Evolutionary conservation across 2,113 vertebrate genomes (phyloP), one percentile per base, ranked within the genome.

Genomic region (Myxocyprinus asiaticus): DNA sequence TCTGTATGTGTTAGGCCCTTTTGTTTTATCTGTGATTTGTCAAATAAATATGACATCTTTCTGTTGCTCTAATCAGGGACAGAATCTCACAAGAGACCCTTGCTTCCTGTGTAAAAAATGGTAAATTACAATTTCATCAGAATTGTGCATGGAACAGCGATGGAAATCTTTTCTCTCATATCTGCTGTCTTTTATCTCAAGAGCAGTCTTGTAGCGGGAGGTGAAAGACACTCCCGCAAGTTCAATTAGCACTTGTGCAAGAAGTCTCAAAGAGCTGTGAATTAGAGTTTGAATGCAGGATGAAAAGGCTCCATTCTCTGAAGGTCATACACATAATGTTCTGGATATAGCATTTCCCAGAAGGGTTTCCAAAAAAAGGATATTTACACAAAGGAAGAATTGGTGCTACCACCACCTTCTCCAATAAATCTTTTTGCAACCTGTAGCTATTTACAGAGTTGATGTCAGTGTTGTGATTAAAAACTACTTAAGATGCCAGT

Each of bases 401-500:
- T 33, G 22, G 22, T 33, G 10, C 10, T 5, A 55, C 51, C 51
- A 55, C 9, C 11, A 55, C 4, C 12, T 55, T 53, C 12, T 14
- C 4, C 0, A 9, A 33, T 47, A 0, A 53, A 51, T 33, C 11
- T 6, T 67, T 69, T 68, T 50, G 3, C 74, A 77, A 77, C 74
- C 63, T 84, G 82, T 81, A 63, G 66, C 77, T 76, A 15, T 67
- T 78, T 50, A n/a, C 33, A 61, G n/a, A 58, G 63, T 22, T 15
- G 12, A 44, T 80, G 59, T 58, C 56, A 61, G 73, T 48, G 63
- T 63, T 63, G 63, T 69, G 82, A 84, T 81, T 81, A 84, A 81
- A 81, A 84, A 84, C 75, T 50, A 74, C 65, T 68, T 81, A 67
- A 64, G 72, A 81, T 53, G 75, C 61, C 48, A 64, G 76, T 53